A percentile compares a stretch with the other conserved stretches of the same genome.
Evolutionary conservation across 2,113 vertebrate species (phyloP).

Genomic region (Rhinopomastus cyanomelas): DNA sequence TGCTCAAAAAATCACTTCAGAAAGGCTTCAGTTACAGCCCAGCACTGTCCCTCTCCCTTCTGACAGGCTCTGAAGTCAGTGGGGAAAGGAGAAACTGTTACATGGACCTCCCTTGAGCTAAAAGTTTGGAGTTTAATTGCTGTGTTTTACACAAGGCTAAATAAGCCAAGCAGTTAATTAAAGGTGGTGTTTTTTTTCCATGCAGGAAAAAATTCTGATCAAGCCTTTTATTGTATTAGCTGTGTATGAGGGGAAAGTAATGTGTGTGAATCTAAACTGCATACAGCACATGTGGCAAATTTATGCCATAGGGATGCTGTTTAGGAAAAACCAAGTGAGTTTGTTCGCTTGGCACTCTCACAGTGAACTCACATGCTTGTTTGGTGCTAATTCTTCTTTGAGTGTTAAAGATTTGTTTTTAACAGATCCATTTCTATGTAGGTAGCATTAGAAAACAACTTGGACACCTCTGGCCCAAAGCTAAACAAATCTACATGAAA

Average conservation of each 20-base stretch:
- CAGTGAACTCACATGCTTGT: neutral
- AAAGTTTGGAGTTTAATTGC: neutral
- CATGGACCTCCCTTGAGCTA: neutral
- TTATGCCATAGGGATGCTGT: neutral
- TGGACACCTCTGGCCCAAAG: neutral
- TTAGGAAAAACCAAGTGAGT: neutral
- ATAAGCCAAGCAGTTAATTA: neutral
- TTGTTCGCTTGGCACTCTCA: neutral
- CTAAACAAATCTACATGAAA: neutral
- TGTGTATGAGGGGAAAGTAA: neutral
- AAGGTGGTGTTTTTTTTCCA: neutral
- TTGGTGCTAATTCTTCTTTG: neutral
- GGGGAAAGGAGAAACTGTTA: neutral
- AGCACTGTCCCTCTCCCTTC: neutral
- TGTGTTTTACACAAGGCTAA: neutral
- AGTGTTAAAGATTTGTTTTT: neutral
- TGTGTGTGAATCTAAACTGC: neutral
- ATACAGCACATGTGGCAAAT: neutral
- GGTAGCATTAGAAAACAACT: neutral
- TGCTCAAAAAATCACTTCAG: no score
- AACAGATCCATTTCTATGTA: neutral
- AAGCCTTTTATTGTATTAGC: neutral
- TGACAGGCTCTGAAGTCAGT: accelerated
- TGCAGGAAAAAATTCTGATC: neutral
- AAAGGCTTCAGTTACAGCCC: neutral